Conservation (phyloP, 2,888 invertebrate species). For the Oeneis ivallda region DNA sequence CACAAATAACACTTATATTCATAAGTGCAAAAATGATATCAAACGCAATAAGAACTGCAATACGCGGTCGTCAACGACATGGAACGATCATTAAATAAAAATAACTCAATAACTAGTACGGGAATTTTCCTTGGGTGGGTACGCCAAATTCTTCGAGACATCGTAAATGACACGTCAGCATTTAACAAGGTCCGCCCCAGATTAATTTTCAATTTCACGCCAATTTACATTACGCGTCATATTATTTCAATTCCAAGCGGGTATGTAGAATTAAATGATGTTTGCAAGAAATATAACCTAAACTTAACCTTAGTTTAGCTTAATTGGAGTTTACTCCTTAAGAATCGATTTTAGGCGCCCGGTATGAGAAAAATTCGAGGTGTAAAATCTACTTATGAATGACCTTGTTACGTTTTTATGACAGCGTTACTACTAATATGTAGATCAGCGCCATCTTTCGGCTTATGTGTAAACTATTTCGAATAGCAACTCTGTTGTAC, state of each 20-base stretch:
- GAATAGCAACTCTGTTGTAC: no score
- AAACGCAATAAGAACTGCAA: not conserved
- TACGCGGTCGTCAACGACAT: not conserved
- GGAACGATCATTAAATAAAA: constrained; percentile 1
- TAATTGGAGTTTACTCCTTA: no score
- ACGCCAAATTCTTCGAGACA: constrained; percentile 5
- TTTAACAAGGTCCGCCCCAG: constrained; percentile 8
- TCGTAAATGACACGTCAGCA: constrained; percentile 11
- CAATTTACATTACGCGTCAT: constrained; percentile 14
- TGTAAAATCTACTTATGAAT: no score
- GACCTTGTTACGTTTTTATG: no score
- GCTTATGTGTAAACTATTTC: no score
- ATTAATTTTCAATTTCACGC: constrained; percentile 18
- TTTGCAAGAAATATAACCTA: no score
- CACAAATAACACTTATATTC: no score
- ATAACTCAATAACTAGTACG: not conserved
- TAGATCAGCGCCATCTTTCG: no score
- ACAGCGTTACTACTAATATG: no score
- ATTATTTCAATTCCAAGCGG: constrained; percentile 24
- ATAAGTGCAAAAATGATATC: not conserved
- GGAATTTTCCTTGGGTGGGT: constrained; percentile 13
- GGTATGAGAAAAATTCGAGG: no score
- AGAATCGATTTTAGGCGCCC: no score
- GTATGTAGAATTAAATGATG: not conserved
- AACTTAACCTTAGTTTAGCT: no score